Percentiles rank a stretch among this genome's conserved stretches.
Conservation (phyloP, 2,888 invertebrate genomes). For the Capitulum mitella region DNA sequence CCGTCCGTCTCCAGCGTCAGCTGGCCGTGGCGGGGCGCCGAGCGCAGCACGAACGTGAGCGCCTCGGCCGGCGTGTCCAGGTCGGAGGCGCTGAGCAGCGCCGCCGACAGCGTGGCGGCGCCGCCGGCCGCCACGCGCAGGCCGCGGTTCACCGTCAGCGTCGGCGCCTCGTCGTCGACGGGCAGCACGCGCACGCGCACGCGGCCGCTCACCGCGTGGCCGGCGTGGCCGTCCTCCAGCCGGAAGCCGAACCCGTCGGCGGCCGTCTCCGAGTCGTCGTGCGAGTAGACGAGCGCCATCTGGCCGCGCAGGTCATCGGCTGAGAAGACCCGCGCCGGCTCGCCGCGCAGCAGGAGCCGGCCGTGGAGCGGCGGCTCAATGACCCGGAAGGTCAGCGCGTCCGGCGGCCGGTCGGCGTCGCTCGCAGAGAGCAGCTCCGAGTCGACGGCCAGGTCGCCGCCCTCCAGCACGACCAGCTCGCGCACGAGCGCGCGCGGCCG, state of each 20-base stretch:
- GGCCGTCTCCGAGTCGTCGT: slow-evolving; percentile 44
- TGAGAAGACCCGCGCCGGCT: slow-evolving; percentile 38
- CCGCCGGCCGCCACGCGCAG: slow-evolving; percentile 42
- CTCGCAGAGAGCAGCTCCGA: slow-evolving; percentile 39
- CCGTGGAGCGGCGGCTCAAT: slow-evolving; percentile 39
- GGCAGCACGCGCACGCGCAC: slow-evolving; percentile 43
- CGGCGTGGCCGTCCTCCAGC: slow-evolving; percentile 31
- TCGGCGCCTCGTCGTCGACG: slow-evolving; percentile 45
- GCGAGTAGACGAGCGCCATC: slow-evolving; percentile 39
- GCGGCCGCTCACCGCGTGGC: slow-evolving; percentile 40
- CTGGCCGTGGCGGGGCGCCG: slow-evolving; percentile 41
- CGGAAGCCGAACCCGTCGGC: slow-evolving; percentile 41
- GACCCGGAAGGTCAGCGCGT: slow-evolving; percentile 37
- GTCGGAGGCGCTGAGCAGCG: slow-evolving; percentile 25
- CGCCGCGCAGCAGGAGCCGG: slow-evolving; percentile 39
- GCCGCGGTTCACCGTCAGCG: slow-evolving; percentile 43
- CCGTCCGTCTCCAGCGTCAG: slow-evolving; percentile 33
- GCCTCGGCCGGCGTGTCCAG: slow-evolving; percentile 37
- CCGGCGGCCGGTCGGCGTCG: slow-evolving; percentile 40
- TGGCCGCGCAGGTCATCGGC: slow-evolving; percentile 42
- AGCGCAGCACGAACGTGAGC: slow-evolving; percentile 41
- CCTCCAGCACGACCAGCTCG: slow-evolving; percentile 44
- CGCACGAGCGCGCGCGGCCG: slow-evolving; percentile 41
- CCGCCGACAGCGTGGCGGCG: slow-evolving; percentile 37
- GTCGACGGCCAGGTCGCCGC: slow-evolving; percentile 43